These are phyloP conservation scores for Folsomia candida DNA, from an alignment of 2,888 invertebrate genomes.

Conservation along the genomic window DNA sequence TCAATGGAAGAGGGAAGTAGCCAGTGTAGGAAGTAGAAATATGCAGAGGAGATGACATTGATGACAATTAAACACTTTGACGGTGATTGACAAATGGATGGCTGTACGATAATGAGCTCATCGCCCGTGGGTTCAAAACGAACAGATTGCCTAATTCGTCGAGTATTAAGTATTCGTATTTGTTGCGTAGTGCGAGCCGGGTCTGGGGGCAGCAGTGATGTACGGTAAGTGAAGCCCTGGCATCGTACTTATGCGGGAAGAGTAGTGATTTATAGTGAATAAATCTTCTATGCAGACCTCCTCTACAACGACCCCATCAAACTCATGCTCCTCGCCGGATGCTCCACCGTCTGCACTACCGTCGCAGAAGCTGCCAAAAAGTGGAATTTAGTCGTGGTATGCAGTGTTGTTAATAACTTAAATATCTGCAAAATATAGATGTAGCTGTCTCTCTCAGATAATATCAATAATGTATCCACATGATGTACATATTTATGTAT, in stretches of 20 bases:
- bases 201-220: constrained; percentile 95
- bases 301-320: constrained; percentile 94
- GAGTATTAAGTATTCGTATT: no score
- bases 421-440: not conserved
- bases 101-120: not conserved
- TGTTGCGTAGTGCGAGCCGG: constrained; percentile 92
- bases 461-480: not conserved
- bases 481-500: not conserved
- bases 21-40: no score
- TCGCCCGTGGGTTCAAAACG: constrained; percentile 48
- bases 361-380: constrained; percentile 99
- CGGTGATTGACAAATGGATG: constrained; percentile 4
- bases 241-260: no score
- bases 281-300: no score
- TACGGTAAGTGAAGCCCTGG: no score
- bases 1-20: no score
- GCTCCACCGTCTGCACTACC: constrained; percentile 97
- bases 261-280: no score
- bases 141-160: no score
- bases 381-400: constrained; percentile 99
- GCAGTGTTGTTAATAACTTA: no score
- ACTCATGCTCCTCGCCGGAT: constrained; percentile 89
- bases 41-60: no score
- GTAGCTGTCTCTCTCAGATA: not conserved
- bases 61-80: no score